Evolutionary conservation across 2,797 vertebrate species (phyloP), one percentile per base, ranked within the genome.

Genomic region (Oreochromis mossambicus): DNA sequence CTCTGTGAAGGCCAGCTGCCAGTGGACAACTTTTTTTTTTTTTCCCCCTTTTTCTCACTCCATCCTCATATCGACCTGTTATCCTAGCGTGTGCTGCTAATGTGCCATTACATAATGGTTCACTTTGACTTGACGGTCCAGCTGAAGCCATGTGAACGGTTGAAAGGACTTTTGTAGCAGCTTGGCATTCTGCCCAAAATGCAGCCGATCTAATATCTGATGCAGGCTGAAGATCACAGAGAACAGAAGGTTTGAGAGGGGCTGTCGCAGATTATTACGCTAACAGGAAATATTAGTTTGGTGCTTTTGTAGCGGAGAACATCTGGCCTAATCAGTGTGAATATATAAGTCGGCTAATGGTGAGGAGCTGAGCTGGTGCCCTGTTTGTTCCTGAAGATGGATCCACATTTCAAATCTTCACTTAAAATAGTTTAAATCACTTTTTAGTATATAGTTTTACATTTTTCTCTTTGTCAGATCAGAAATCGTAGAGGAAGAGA

Each of bases 81-180:
- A 83, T 79, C 83, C 26, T 43, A 76, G 86, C 88, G 32, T 86
- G 70, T 24, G 15, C 21, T 51, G 83, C 89, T 90, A 86, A 91
- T 86, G 82, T 83, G 48, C 24, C 32, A 29, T 95, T 94, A 90
- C 41, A 36, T 92, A 94, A 95, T 63, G 77, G 54, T 58, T 84
- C 58, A 21, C 79, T 89, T 86, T 83, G 81, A 82, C 89, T 51
- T 2, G 32, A 70, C 73, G 8, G 13, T 85, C 77, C 82, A 87
- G 68, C 83, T 82, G 51, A 66, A 78, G 36, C 80, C 66, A n/a
- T 24, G 83, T 81, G 76, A 70, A 41, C 3, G 10, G 6, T 10
- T 17, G 17, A 82, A n/a, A 12, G 73, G 26, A 9, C 77, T 77
- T 78, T 76, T 29, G 17, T 36, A 73, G 51, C 66, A 43, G 52